A percentile compares a stretch with the other conserved stretches of the same genome.
phyloP scores from a whole-genome alignment of 2,113 vertebrate genomes.

The Meleagris gallopavo region DNA sequence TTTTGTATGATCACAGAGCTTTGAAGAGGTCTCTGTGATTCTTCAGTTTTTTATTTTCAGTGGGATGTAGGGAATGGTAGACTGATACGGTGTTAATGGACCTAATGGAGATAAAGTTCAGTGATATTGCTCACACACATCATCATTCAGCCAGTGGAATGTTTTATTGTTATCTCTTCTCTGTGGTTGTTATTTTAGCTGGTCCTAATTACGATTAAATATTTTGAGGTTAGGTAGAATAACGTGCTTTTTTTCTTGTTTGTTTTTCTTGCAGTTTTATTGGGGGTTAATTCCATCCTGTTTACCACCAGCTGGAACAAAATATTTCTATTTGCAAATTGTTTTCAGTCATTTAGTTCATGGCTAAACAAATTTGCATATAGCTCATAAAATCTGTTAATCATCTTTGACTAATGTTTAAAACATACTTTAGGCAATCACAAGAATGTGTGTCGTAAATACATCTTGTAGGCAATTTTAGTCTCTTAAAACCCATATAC shows the following conservation, averaged over 20 bases:
- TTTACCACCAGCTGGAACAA: neutral
- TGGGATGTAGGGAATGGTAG: constrained; percentile 27
- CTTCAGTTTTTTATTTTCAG: neutral
- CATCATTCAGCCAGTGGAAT: constrained; percentile 42
- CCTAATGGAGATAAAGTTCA: constrained; percentile 61
- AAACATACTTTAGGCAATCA: neutral
- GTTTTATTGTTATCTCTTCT: constrained; percentile 32
- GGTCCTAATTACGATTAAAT: constrained; percentile 63
- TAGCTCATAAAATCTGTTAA: neutral
- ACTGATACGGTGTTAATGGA: constrained; percentile 44
- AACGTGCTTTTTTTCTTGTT: neutral
- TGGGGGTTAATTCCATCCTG: neutral
- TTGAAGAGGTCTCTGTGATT: constrained; percentile 22
- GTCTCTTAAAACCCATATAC: neutral
- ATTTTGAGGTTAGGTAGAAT: neutral
- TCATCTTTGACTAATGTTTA: neutral
- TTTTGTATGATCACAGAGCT: constrained; percentile 21
- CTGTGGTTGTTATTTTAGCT: neutral
- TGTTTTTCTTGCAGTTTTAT: neutral
- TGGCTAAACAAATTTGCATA: neutral
- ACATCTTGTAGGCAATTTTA: neutral
- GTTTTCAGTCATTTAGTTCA: neutral
- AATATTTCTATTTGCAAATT: neutral
- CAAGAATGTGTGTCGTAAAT: neutral
- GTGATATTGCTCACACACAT: constrained; percentile 46